Conservation (phyloP, 2,113 vertebrate species). For the Panthera uncia region DNA sequence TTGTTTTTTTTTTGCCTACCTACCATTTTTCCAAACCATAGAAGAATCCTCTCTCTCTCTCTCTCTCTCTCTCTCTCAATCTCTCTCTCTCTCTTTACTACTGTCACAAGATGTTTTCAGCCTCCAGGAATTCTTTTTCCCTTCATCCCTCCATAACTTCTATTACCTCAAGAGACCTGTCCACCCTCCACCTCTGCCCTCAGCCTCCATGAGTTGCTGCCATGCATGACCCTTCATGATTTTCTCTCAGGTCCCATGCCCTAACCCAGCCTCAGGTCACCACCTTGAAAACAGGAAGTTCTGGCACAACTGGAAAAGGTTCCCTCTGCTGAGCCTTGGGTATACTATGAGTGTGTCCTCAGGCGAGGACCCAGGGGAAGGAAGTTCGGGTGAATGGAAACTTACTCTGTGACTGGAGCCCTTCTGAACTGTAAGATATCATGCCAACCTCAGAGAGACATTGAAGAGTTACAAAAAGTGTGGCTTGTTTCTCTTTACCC, state of each 20-base stretch:
- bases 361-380: background rate
- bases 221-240: background rate
- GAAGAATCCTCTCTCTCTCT: background rate
- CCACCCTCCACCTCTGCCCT: background rate
- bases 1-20: no score
- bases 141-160: background rate
- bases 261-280: background rate
- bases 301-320: background rate
- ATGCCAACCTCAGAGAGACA: background rate
- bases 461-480: background rate
- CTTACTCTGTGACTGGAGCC: background rate
- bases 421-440: background rate
- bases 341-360: rapidly evolving
- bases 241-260: background rate
- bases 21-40: background rate
- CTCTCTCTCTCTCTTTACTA: no score
- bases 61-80: no score
- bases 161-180: background rate
- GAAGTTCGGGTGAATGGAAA: background rate
- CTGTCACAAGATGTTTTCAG: background rate
- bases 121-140: background rate
- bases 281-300: background rate
- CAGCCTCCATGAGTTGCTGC: background rate
- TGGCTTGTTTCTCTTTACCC: background rate
- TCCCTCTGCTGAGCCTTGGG: background rate